Evolutionary conservation across 2,888 invertebrate genomes (phyloP).

Genomic region (Rhabditoides inermis): DNA sequence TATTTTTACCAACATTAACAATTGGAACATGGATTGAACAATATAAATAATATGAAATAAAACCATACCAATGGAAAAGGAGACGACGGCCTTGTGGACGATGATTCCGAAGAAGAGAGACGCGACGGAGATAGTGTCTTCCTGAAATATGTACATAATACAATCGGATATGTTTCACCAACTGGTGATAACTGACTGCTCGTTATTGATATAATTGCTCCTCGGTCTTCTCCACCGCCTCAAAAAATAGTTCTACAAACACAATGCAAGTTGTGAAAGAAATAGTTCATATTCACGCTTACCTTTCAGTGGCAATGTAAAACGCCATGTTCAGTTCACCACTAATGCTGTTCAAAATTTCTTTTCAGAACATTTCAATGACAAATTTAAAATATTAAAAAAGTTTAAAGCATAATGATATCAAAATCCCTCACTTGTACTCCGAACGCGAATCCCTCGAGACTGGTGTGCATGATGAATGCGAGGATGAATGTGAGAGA

Average conservation of each 20-base stretch:
- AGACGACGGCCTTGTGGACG: conserved; percentile 36
- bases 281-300: too few species aligned
- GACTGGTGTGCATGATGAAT: conserved; percentile 32
- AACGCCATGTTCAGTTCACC: not conserved
- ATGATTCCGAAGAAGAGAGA: conserved; percentile 41
- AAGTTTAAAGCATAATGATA: not conserved
- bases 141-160: conserved; percentile 17
- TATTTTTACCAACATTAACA: too few species aligned
- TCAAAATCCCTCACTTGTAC: conserved; percentile 17
- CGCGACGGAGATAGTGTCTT: conserved; percentile 20
- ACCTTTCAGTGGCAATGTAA: too few species aligned
- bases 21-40: too few species aligned
- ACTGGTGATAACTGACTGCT: too few species aligned
- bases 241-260: too few species aligned
- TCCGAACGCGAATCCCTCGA: conserved; percentile 46
- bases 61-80: conserved; percentile 27
- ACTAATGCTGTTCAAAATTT: not conserved
- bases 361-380: too few species aligned
- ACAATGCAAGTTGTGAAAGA: too few species aligned
- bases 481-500: conserved; percentile 28
- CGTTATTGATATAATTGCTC: too few species aligned
- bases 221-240: too few species aligned
- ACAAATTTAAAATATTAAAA: too few species aligned
- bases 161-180: not conserved
- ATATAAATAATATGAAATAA: too few species aligned